Percentiles rank a stretch among this genome's conserved stretches.
These are phyloP conservation scores for Corvus cornix DNA, from an alignment of 2,113 vertebrate species.

Conservation along the genomic window DNA sequence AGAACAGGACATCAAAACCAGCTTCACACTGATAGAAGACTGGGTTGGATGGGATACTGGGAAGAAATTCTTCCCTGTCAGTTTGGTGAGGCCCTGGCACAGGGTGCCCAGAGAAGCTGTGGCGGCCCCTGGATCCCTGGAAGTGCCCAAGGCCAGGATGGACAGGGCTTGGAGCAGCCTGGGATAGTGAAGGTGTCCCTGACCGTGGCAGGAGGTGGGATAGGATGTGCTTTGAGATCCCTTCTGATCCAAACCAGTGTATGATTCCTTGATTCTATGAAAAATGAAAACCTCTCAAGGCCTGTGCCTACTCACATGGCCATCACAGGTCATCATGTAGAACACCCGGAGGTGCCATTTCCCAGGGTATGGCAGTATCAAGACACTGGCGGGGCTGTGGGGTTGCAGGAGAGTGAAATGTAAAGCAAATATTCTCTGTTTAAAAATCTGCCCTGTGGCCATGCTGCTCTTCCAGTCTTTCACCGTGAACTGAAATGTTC, in stretches of 20 bases:
- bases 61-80: not conserved
- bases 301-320: not conserved
- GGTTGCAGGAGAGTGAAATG: no score
- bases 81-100: not conserved
- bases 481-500: fast-evolving
- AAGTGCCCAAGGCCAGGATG: not conserved
- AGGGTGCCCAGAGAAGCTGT: not conserved
- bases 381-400: no score
- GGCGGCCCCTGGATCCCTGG: not conserved
- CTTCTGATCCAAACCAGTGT: not conserved
- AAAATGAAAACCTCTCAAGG: not conserved
- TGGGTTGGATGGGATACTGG: no score
- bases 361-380: fast-evolving
- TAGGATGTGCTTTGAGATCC: not conserved
- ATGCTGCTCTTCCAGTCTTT: fast-evolving
- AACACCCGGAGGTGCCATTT: no score
- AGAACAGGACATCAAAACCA: not conserved
- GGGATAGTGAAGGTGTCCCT: not conserved
- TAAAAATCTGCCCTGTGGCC: not conserved
- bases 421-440: not conserved
- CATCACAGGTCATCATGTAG: no score
- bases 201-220: fast-evolving
- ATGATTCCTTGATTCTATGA: no score
- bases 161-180: fast-evolving
- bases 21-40: not conserved